Evolutionary conservation across 53 echinoderm and acorn worm species (phyloP), one percentile per base, ranked within the genome.

Genomic region (Henricia sp.): DNA sequence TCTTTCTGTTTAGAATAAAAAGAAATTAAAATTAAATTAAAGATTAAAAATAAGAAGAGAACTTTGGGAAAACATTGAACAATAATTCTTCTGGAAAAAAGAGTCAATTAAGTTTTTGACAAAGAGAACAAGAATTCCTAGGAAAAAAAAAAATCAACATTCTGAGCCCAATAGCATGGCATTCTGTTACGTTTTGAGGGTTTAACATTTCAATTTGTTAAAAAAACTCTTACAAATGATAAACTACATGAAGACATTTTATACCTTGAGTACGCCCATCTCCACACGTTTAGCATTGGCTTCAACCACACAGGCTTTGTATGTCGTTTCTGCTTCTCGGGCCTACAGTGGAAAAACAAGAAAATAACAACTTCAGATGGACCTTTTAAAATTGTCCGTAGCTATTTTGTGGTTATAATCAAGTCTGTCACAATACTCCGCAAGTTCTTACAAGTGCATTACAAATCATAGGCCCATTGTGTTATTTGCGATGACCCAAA

Each of bases 281-380:
- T 95, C 95, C 50, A 85, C 87, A 33, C 92, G 92, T 50, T 99
- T 99, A 48, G 88, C 64, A 55, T 99, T 99, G 55, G 99, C 92
- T 56, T 99, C 99, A 23, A 88, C 92, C 34, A 99, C 62, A 59
- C 94, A 95, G 26, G 94, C 94, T 82, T 95, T 94, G 72, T 99
- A 94, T 13, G 94, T 94, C 10, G 99, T 94, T 52, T 99, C 94
- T 54, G 99, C 94, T 83, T 99, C 99, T 52, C 90, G 89, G 11
- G 93, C 89, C 96, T 96, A 62, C n/a, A n/a, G n/a, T n/a, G 19
- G 25, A 70, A 46, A n/a, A 72, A 50, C 16, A 13, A 50, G 14
- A 13, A 72, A 50, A 72, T 0, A 72, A 2, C 6, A 3, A 71
- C 2, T 4, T 11, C 39, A 24, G 25, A 4, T 56, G 20, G 10